These are phyloP conservation scores for Leucoma salicis DNA, from an alignment of 2,888 invertebrate species.

Conservation along the genomic window DNA sequence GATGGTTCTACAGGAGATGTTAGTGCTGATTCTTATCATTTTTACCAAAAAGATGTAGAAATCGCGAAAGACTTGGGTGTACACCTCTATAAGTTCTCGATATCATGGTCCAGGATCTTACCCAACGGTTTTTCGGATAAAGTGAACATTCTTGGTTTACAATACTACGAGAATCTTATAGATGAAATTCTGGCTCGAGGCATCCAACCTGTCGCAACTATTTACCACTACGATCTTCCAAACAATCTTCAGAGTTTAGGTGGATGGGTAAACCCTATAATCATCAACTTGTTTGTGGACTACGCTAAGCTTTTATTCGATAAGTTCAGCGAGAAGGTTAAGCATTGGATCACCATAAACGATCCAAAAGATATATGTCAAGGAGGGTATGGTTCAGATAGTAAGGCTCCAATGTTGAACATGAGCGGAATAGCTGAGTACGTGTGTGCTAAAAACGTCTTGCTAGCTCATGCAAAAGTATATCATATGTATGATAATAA, in stretches of 20 bases:
- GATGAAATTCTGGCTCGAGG: conserved; percentile 77
- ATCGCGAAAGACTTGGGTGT: conserved; percentile 66
- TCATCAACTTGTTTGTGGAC: conserved; percentile 78
- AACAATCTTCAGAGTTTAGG: conserved; percentile 77
- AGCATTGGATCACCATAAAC: conserved; percentile 82
- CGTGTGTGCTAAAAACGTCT: conserved; percentile 73
- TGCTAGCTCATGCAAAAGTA: conserved; percentile 80
- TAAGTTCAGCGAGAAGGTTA: conserved; percentile 72
- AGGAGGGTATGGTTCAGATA: conserved; percentile 54
- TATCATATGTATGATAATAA: conserved; percentile 64
- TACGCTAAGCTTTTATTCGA: conserved; percentile 78
- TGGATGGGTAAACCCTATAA: conserved; percentile 81
- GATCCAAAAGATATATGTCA: conserved; percentile 73
- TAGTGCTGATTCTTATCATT: conserved; percentile 85
- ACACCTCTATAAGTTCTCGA: conserved; percentile 81
- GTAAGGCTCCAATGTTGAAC: conserved; percentile 59
- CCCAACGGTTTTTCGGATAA: conserved; percentile 78
- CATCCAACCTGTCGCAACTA: conserved; percentile 82
- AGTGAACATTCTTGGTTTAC: conserved; percentile 81
- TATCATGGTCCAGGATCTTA: conserved; percentile 85
- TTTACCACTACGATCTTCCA: conserved; percentile 85
- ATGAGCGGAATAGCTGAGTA: conserved; percentile 74
- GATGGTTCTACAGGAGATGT: conserved; percentile 76
- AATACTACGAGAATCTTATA: conserved; percentile 85
- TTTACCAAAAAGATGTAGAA: conserved; percentile 77